Evolutionary conservation across 2,113 vertebrate species (phyloP), one percentile per base, ranked within the genome.

Genomic region (Mustelus asterias): DNA sequence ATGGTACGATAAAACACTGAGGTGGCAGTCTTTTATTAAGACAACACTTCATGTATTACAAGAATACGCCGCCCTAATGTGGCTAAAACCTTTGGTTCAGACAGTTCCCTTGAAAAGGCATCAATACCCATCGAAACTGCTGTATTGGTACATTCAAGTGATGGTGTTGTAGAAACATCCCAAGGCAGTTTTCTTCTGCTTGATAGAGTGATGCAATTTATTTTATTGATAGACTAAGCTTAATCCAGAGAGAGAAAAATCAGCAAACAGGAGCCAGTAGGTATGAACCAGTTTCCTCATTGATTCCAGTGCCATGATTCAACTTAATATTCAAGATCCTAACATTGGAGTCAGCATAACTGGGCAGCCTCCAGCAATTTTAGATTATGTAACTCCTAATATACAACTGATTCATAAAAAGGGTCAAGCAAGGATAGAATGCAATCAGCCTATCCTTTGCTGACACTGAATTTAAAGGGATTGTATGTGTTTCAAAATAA

Each of bases 301-400:
- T 48, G 93, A 70, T 41, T 67, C 37, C 37, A 5, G 18, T 41
- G 63, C 37, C 37, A 26, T 29, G 2, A 70, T 44, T 94, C 93
- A 93, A 93, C 58, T 65, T 65, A 93, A 93, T 93, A 70, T 94
- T 70, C 41, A 41, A n/a, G 93, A 44, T 70, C n/a, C 63, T 69
- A 69, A 67, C 10, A 69, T 41, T 67, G 63, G 29, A 69, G 65
- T 67, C 37, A 26, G 37, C 41, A 29, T 44, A 44, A 94, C 41
- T 94, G 37, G n/a, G 63, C 3, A 44, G 41, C 90, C 93, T 94
- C 63, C 93, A 70, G 93, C 63, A 69, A 70, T 94, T 70, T 41
- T 22, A 94, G 37, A 44, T 69, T 94, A 37, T 44, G 92, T 94
- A 67, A 37, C n/a, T 41, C 24, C 33, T 37, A 67, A 93, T 22